Base-by-base conservation (phyloP, 2,797 vertebrate genomes). In the Spheniscus humboldti region DNA sequence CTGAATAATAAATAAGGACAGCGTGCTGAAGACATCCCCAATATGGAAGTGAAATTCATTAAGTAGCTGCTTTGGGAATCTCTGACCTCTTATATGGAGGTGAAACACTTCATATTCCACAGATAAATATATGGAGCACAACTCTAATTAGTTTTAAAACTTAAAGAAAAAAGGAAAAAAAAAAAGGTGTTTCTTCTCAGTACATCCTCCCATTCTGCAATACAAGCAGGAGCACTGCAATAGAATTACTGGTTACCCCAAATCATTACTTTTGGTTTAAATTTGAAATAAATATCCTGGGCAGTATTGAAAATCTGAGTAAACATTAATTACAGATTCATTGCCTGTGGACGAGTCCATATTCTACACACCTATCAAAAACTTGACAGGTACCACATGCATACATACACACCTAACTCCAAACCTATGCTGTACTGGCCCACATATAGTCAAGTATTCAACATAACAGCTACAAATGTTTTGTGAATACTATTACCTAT, bases 391-490 rank as follows among this genome's bases (percentile, higher is more conserved):
- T 22, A 81, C 22, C 33, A 48, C 11, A 66, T 0, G 1, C 20
- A 19, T 3, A 28, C 13, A 33, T 24, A 27, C 23, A 63, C 10
- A 47, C 4, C 8, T 9, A 74, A 73, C 33, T n/a, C 45, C 55
- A 79, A 81, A 41, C 5, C 13, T 20, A 4, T 6, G 43, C 39
- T 74, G 7, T 55, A 67, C 39, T 60, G 16, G 18, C 18, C 18
- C 35, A 82, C 7, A 14, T 8, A 4, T 0, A 59, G 27, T 13
- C 31, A 56, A 41, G 60, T 37, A 66, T 13, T 66, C 71, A 79
- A 59, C 0, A 0, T 5, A 64, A 86, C 18, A 76, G 13, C 37
- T 50, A 52, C 7, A 64, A 45, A 67, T 37, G 0, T 8, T 48
- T 96, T 45, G 68, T 10, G 30, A 90, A 74, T 91, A 77, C 24